Evolutionary conservation across 2,797 vertebrate genomes (phyloP).

Genomic region (Loris lydekkerianus): DNA sequence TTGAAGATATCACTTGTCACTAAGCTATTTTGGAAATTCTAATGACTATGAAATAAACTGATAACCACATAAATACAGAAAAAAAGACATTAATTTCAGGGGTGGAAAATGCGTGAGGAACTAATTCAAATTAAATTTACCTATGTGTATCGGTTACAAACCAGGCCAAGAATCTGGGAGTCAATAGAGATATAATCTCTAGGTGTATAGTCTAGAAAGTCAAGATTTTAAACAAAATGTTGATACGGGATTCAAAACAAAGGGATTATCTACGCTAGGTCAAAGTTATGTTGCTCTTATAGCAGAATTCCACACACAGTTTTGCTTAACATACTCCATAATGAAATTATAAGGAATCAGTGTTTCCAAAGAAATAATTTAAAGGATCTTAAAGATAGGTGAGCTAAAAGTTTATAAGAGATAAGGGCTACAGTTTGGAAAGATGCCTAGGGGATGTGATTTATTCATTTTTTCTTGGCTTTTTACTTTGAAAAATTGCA

Average conservation of each 20-base stretch:
- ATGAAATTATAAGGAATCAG: not conserved
- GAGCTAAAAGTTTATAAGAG: not conserved
- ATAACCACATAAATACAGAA: not conserved
- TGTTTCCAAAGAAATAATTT: slow-evolving; percentile 28
- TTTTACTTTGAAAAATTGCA: slow-evolving; percentile 18
- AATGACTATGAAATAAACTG: not conserved
- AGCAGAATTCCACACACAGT: not conserved
- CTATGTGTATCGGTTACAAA: not conserved
- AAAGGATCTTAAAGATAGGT: not conserved
- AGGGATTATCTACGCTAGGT: not conserved
- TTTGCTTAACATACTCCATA: not conserved
- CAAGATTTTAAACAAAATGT: slow-evolving; percentile 20
- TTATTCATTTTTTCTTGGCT: not conserved
- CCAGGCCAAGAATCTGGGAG: not conserved
- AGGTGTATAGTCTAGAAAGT: slow-evolving; percentile 16
- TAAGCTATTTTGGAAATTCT: not conserved
- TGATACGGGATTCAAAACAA: slow-evolving; percentile 15
- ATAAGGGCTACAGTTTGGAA: not conserved
- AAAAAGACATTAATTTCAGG: slow-evolving; percentile 28
- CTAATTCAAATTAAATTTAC: not conserved
- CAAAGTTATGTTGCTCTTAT: not conserved
- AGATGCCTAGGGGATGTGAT: not conserved
- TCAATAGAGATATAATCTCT: slow-evolving; percentile 22
- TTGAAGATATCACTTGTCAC: not conserved
- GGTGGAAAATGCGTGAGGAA: slow-evolving; percentile 20